phyloP scores from a whole-genome alignment of 2,888 invertebrate genomes.

The Pollenia angustigena region DNA sequence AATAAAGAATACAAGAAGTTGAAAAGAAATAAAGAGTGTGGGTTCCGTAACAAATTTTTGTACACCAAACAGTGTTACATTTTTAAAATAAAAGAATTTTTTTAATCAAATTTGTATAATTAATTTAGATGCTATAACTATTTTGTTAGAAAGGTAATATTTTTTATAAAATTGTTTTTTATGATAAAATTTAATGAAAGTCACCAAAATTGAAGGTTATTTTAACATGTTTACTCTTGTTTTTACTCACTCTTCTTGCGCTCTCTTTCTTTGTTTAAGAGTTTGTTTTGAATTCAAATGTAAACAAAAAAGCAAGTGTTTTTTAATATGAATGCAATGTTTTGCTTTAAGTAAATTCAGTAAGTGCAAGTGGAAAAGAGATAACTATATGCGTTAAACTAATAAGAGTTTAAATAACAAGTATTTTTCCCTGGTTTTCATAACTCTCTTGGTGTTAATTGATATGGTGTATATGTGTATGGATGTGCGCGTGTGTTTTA shows the following conservation, averaged over 20 bases:
- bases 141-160: conserved; percentile 22
- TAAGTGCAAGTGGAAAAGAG: conserved; percentile 31
- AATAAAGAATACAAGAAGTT: neutral
- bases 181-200: conserved; percentile 23
- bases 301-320: conserved; percentile 76
- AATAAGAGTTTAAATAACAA: conserved; percentile 21
- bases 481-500: neutral
- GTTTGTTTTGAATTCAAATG: conserved; percentile 67
- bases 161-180: conserved; percentile 1
- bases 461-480: neutral
- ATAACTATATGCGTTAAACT: neutral
- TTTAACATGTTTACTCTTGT: conserved; percentile 68
- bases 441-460: neutral
- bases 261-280: conserved; percentile 29
- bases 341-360: neutral
- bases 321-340: neutral
- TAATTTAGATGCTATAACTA: neutral
- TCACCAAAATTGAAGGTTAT: conserved; percentile 74
- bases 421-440: neutral
- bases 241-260: conserved; percentile 26
- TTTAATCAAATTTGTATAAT: neutral
- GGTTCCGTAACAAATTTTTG: conserved; percentile 6
- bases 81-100: neutral
- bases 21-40: neutral
- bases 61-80: neutral